Evolutionary conservation across 2,797 vertebrate species (phyloP), one percentile per base, ranked within the genome.

Genomic region (Liparis tanakae): DNA sequence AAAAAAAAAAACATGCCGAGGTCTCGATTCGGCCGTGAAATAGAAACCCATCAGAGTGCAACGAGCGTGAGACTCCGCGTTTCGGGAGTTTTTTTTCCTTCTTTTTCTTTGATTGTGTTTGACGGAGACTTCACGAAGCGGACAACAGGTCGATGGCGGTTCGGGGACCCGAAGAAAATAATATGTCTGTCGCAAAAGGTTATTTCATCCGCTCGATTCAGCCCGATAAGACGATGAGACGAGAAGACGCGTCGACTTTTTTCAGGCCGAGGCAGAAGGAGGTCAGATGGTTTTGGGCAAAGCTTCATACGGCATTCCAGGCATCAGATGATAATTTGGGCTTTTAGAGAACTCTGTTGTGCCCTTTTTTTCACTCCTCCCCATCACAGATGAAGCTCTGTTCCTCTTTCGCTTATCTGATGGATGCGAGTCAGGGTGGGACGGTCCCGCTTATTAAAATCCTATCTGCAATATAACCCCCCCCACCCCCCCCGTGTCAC

Each of bases 331-430:
- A 74, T 74, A n/a, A 63, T 74, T 71, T 81, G 46, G 60, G 65
- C 61, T n/a, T 77, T 69, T 30, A 44, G 46, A 84, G 72, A 74
- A 67, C 37, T 72, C 67, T 76, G 14, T 51, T 36, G 44, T 72
- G 60, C 68, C 56, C 30, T 10, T 55, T 73, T 15, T 76, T 67
- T 64, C n/a, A n/a, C 70, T 77, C 37, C 39, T 63, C 37, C 20
- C 37, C 61, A 84, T 60, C 37, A 39, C 12, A 87, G 78, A 67
- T 51, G 1, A 61, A 58, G 71, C 74, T 76, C 69, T 90, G 82
- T 88, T 83, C 71, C 22, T 64, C 48, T 50, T 0, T n/a, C n/a
- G n/a, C 81, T 86, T 89, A 90, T 89, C 90, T 89, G 87, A 90
- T 88, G 3, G 5, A 56, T 14, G 22, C 22, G n/a, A 58, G 67